phyloP scores from a whole-genome alignment of 2,888 invertebrate species.

The Scelioninae gen. 1 region DNA sequence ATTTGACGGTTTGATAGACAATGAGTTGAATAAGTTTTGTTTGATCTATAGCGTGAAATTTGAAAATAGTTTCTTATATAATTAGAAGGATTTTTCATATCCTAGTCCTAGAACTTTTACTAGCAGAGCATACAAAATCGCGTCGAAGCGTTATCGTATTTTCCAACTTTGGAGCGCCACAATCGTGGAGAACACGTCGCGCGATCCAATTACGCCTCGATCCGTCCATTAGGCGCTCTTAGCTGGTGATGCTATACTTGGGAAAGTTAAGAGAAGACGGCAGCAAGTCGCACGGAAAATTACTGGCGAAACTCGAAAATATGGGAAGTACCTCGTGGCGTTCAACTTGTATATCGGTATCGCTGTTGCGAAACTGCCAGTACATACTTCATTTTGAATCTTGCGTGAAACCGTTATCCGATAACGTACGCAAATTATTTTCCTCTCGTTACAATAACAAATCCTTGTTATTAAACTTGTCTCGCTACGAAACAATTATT shows the following conservation, averaged over 20 bases:
- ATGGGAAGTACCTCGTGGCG: constrained; percentile 76
- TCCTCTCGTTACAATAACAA: constrained; percentile 10
- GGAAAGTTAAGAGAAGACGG: constrained; percentile 69
- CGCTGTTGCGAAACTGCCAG: constrained; percentile 73
- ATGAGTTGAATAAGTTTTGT: background rate
- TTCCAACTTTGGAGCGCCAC: constrained; percentile 64
- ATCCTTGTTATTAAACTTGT: constrained; percentile 22
- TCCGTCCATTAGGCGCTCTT: constrained; percentile 72
- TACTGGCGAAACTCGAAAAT: constrained; percentile 75
- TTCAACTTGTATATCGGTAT: constrained; percentile 72
- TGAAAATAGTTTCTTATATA: constrained; percentile 33
- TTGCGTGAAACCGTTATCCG: constrained; percentile 37
- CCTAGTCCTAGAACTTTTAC: constrained; percentile 48
- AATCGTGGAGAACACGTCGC: constrained; percentile 67
- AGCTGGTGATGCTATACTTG: constrained; percentile 64
- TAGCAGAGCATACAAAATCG: constrained; percentile 62
- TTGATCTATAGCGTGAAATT: constrained; percentile 31
- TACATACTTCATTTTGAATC: constrained; percentile 74
- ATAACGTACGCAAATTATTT: constrained; percentile 34
- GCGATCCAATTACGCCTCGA: constrained; percentile 72
- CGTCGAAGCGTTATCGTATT: constrained; percentile 66
- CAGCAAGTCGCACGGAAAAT: constrained; percentile 77
- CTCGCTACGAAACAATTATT: constrained; percentile 28
- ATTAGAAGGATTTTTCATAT: constrained; percentile 61
- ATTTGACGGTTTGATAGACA: background rate